A percentile compares a stretch with the other conserved stretches of the same genome.
Conservation (phyloP, 2,113 vertebrate genomes). For the Ictalurus furcatus region DNA sequence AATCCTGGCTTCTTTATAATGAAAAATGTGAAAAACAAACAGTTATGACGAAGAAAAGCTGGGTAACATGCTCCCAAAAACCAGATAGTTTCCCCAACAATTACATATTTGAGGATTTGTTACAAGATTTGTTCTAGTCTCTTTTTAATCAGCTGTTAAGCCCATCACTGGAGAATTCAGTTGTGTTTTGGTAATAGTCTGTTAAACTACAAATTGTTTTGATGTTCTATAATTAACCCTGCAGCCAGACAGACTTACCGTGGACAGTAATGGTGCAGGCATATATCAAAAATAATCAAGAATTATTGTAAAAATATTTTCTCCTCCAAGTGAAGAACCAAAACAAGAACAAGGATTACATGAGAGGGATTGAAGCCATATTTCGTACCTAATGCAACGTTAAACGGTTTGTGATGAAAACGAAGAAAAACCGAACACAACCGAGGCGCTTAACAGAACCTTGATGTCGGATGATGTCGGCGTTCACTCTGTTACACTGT, state of each 20-base stretch:
- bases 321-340: slow-evolving; percentile 17
- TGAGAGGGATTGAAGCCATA: slow-evolving; percentile 51
- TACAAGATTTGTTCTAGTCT: background rate
- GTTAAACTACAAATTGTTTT: slow-evolving; percentile 36
- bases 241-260: slow-evolving; percentile 61
- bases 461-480: slow-evolving; percentile 18
- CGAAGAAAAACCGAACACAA: slow-evolving; percentile 24
- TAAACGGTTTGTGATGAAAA: slow-evolving; percentile 31
- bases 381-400: slow-evolving; percentile 37
- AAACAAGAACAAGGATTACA: slow-evolving; percentile 38
- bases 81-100: background rate
- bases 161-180: slow-evolving; percentile 54
- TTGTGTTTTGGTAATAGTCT: background rate
- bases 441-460: slow-evolving; percentile 10
- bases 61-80: background rate
- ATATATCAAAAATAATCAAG: background rate
- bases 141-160: background rate
- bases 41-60: background rate
- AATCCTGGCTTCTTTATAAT: slow-evolving; percentile 36
- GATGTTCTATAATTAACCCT: slow-evolving; percentile 51
- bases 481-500: slow-evolving; percentile 46
- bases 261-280: background rate
- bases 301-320: slow-evolving; percentile 21
- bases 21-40: background rate
- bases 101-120: background rate